These are phyloP conservation scores for Drosophila bunnanda DNA, from an alignment of 2,888 invertebrate genomes.

Conservation along the genomic window DNA sequence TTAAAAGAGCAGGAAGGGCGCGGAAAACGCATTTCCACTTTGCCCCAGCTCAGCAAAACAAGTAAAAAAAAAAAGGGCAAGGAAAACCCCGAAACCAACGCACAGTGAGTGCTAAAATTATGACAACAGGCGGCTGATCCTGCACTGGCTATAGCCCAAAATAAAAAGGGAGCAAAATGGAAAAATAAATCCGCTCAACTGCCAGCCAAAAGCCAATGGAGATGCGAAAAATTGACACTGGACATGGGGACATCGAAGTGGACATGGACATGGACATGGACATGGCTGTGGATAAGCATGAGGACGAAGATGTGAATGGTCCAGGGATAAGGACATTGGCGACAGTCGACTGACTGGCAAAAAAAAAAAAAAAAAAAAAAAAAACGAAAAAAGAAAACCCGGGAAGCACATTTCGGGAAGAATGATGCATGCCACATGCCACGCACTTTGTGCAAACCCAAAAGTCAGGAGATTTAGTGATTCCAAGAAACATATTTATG, in stretches of 20 bases:
- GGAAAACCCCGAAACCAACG: constrained; percentile 13
- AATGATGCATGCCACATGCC: constrained; percentile 67
- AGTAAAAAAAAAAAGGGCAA: constrained; percentile 23
- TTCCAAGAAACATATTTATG: constrained; percentile 2
- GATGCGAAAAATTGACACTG: constrained; percentile 58
- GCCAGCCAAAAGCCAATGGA: constrained; percentile 48
- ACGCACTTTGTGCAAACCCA: constrained; percentile 58
- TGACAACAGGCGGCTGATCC: constrained; percentile 56
- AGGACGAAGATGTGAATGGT: constrained; percentile 8
- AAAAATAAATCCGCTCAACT: constrained; percentile 40
- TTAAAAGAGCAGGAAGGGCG: constrained; percentile 22
- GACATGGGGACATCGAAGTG: constrained; percentile 50
- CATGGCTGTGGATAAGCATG: not conserved
- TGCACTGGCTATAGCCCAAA: constrained; percentile 32
- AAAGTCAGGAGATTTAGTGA: constrained; percentile 12
- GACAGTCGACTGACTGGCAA: constrained; percentile 56
- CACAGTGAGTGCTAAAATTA: constrained; percentile 75
- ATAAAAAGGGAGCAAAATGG: constrained; percentile 38
- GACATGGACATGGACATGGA: constrained; percentile 9
- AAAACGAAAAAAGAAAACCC: constrained; percentile 1
- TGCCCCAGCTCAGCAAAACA: not conserved
- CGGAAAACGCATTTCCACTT: constrained; percentile 45
- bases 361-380: constrained; percentile 14
- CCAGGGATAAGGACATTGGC: constrained; percentile 42
- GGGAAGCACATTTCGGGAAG: constrained; percentile 30